Conservation (phyloP, 2,888 invertebrate genomes). For the Neocrepidodera transversa region DNA sequence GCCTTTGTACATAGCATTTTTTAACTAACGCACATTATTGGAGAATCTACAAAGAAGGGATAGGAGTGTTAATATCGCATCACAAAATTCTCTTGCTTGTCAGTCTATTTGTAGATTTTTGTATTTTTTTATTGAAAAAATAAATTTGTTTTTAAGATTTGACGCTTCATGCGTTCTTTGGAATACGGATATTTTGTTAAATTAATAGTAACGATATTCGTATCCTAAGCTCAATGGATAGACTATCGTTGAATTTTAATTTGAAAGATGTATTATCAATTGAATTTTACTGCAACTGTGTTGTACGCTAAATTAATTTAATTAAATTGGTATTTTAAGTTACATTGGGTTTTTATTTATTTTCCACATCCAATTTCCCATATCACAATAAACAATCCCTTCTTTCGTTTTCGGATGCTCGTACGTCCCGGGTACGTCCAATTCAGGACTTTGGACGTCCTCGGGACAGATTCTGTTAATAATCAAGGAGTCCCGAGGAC, state of each 20-base stretch:
- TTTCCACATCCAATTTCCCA: too few species aligned
- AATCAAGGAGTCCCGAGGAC: too few species aligned
- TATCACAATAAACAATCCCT: too few species aligned
- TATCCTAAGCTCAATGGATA: slow-evolving; percentile 51
- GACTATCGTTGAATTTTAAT: slow-evolving; percentile 54
- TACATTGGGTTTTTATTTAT: background rate
- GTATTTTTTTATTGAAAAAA: slow-evolving; percentile 60
- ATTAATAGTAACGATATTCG: slow-evolving; percentile 46
- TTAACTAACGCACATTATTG: background rate
- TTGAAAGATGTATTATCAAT: slow-evolving; percentile 55
- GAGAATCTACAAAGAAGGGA: background rate
- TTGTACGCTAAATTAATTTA: slow-evolving; percentile 61
- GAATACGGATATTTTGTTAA: slow-evolving; percentile 50
- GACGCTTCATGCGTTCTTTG: slow-evolving; percentile 38
- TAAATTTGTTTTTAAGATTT: slow-evolving; percentile 53
- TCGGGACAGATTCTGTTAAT: too few species aligned
- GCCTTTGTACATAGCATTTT: too few species aligned
- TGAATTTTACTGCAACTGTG: slow-evolving; percentile 58
- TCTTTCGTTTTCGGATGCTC: too few species aligned
- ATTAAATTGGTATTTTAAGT: slow-evolving; percentile 60
- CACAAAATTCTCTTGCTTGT: slow-evolving; percentile 54
- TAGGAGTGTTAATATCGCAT: slow-evolving; percentile 47
- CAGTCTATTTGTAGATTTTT: slow-evolving; percentile 58
- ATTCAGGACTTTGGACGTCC: too few species aligned
- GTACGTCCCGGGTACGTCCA: too few species aligned